Percentiles rank a stretch among this genome's conserved stretches.
phyloP scores from a whole-genome alignment of 1,140 invertebrate species.

The Drosophila melanica region DNA sequence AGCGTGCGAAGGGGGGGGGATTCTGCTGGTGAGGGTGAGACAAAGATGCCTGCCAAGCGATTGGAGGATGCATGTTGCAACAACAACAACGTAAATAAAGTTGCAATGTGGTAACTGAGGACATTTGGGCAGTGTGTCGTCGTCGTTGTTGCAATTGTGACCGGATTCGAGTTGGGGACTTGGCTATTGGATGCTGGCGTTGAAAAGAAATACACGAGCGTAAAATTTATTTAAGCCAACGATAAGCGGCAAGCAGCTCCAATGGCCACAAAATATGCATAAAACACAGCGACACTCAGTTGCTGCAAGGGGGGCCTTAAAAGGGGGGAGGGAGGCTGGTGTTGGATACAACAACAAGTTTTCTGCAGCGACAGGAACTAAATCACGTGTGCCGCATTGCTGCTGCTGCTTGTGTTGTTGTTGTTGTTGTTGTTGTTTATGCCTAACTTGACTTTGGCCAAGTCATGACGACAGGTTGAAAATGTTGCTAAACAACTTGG shows the following conservation, averaged over 20 bases:
- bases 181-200: slow-evolving; percentile 51
- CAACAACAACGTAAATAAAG: slow-evolving; percentile 35
- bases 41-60: slow-evolving; percentile 50
- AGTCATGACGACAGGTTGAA: slow-evolving; percentile 82
- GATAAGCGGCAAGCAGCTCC: slow-evolving; percentile 59
- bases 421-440: slow-evolving; percentile 54
- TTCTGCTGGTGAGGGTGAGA: slow-evolving; percentile 16
- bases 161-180: neutral
- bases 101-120: slow-evolving; percentile 64
- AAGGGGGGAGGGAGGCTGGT: neutral
- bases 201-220: slow-evolving; percentile 82
- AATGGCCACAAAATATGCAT: slow-evolving; percentile 66
- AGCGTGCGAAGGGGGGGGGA: neutral
- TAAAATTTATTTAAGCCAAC: slow-evolving; percentile 82
- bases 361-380: slow-evolving; percentile 78
- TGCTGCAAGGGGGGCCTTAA: slow-evolving; percentile 11
- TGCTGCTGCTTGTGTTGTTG: slow-evolving; percentile 33
- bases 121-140: slow-evolving; percentile 80
- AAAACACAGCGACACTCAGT: slow-evolving; percentile 57
- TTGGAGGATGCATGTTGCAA: slow-evolving; percentile 43
- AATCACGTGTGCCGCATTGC: slow-evolving; percentile 70
- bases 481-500: slow-evolving; percentile 77
- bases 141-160: slow-evolving; percentile 29
- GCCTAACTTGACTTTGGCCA: slow-evolving; percentile 80
- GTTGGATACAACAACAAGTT: slow-evolving; percentile 63